A percentile compares a stretch with the other conserved stretches of the same genome.
These are phyloP conservation scores for Pipistrellus pygmaeus DNA, from an alignment of 2,797 vertebrate genomes.

Conservation along the genomic window DNA sequence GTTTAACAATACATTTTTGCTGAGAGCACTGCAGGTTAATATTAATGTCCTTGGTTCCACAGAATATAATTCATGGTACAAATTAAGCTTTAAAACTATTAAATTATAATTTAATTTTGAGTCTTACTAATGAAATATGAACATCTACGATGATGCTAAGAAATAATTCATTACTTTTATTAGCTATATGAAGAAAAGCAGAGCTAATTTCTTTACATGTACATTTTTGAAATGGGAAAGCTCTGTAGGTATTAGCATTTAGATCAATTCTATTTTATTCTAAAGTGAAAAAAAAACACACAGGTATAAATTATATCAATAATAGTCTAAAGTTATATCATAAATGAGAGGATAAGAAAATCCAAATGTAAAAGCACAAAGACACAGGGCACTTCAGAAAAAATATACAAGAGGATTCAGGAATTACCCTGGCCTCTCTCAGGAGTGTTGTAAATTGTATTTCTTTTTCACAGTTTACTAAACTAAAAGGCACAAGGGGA, in stretches of 20 bases:
- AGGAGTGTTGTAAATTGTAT: background rate
- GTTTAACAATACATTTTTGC: slow-evolving; percentile 23
- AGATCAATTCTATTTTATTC: background rate
- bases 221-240: slow-evolving; percentile 27
- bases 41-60: slow-evolving; percentile 51
- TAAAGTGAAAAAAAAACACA: slow-evolving; percentile 1
- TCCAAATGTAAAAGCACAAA: slow-evolving; percentile 10
- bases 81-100: slow-evolving; percentile 51
- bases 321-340: background rate
- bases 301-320: background rate
- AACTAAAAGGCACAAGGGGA: slow-evolving; percentile 29
- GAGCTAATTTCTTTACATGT: background rate
- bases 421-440: background rate
- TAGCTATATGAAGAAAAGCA: slow-evolving; percentile 37
- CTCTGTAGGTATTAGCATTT: background rate
- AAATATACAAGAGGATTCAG: background rate
- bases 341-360: slow-evolving; percentile 18
- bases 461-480: slow-evolving; percentile 51
- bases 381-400: background rate
- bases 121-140: background rate
- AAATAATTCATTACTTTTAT: slow-evolving; percentile 29
- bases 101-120: slow-evolving; percentile 51
- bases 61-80: slow-evolving; percentile 45
- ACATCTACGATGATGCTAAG: background rate
- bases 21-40: background rate